Base-by-base conservation (phyloP, 2,113 vertebrate species). In the Notothenia rossii region DNA sequence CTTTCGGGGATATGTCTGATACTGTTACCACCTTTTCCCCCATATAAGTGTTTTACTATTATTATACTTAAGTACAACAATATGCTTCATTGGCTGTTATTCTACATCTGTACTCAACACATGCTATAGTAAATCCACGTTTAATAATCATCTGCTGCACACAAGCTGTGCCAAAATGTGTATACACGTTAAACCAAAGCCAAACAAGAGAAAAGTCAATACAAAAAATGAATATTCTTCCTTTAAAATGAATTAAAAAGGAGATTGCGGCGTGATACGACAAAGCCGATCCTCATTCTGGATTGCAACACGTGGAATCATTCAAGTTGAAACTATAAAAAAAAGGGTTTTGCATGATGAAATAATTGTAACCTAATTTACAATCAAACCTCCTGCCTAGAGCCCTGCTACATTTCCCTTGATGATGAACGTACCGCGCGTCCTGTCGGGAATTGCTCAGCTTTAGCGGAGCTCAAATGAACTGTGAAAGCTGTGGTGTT, bases 231-330 rank as follows among this genome's bases (percentile, higher is more conserved):
- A 60, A 25, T n/a, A 7, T 25, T 40, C 17, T 10, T 40, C 36
- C 10, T 33, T 22, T 22, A 33, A 67, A 69, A 29, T 29, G 3
- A 29, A 29, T 29, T 29, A 4, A 29, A 29, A 29, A 29, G 29
- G 29, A 29, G 29, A 29, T 3, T 29, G 62, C 0, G 11, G 6
- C 15, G 60, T 79, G 84, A 78, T 56, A 3, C 50, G 79, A 71
- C 64, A 48, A 66, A 87, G 59, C 20, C 18, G 45, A 74, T 49
- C 62, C 0, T 1, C 73, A 55, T 10, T 59, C 58, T 12, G 54
- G 51, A 12, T 86, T 82, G 79, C 83, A 82, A 83, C 61, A 86
- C 74, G 82, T 90, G 86, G 81, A 75, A 81, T 87, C 88, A 79
- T 65, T 76, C 73, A 33, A 25, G 53, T 72, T 63, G 14, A 75